A percentile compares a stretch with the other conserved stretches of the same genome.
Conservation (phyloP, 2,888 invertebrate species). For the Tromatobia lineatoria region DNA sequence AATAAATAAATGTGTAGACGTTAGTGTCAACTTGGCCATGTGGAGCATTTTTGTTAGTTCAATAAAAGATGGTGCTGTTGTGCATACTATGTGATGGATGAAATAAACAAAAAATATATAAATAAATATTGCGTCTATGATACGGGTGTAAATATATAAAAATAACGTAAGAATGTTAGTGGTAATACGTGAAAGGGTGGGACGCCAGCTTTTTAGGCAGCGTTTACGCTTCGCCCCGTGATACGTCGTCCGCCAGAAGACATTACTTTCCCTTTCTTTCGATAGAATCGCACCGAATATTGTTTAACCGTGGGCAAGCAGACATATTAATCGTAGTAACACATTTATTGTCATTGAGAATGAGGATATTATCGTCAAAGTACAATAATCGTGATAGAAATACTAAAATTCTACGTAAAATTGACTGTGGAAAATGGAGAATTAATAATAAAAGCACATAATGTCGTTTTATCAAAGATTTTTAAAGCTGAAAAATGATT, state of each 20-base stretch:
- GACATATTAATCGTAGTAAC: background rate
- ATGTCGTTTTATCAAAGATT: slow-evolving; percentile 8
- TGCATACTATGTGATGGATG: slow-evolving; percentile 81
- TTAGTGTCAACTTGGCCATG: slow-evolving; percentile 85
- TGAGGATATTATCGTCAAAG: background rate
- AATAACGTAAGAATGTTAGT: slow-evolving; percentile 79
- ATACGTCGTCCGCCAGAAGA: slow-evolving; percentile 63
- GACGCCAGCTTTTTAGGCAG: slow-evolving; percentile 71
- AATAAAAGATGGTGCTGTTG: slow-evolving; percentile 76
- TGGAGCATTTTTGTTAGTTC: slow-evolving; percentile 85
- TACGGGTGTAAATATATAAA: slow-evolving; percentile 74
- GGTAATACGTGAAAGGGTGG: slow-evolving; percentile 78
- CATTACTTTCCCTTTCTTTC: slow-evolving; percentile 50
- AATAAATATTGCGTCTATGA: slow-evolving; percentile 80
- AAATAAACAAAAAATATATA: slow-evolving; percentile 74
- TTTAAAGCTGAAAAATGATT: background rate
- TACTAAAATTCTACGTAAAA: background rate
- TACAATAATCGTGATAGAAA: background rate
- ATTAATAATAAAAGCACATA: background rate
- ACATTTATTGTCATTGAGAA: background rate
- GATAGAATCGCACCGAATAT: slow-evolving; percentile 26
- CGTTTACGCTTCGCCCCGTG: slow-evolving; percentile 54
- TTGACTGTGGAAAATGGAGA: background rate
- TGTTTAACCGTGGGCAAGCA: slow-evolving; percentile 41
- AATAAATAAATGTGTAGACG: slow-evolving; percentile 74